Conservation (phyloP, 2,797 vertebrate genomes). For the Sebastes hubbsi region DNA sequence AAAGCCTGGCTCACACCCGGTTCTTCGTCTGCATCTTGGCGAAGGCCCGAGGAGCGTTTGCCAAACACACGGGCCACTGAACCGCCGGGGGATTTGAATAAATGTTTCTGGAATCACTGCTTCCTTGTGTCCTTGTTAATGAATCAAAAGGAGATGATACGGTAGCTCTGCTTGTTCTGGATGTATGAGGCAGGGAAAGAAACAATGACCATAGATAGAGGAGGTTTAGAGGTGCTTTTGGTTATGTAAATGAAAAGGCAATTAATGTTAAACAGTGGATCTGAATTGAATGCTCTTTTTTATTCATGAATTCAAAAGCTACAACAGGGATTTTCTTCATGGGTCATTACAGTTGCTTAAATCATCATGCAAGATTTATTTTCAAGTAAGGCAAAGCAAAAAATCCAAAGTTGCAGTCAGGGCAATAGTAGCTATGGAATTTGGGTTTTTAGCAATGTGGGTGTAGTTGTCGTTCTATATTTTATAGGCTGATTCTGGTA, state of each 20-base stretch:
- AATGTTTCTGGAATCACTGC: constrained; percentile 45
- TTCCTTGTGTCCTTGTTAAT: constrained; percentile 25
- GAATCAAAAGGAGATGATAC: constrained; percentile 27
- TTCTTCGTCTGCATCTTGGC: constrained; percentile 23
- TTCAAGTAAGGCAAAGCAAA: background rate
- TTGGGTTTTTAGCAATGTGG: background rate
- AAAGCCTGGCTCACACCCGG: constrained; percentile 18
- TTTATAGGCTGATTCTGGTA: background rate
- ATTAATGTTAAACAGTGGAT: background rate
- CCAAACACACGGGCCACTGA: constrained; percentile 36
- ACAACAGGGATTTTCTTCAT: background rate
- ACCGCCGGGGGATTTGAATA: constrained; percentile 37
- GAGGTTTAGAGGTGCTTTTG: background rate
- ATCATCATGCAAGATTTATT: background rate
- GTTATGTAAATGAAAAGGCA: constrained; percentile 5
- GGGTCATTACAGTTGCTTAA: background rate
- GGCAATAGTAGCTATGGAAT: no score
- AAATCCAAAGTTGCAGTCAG: background rate
- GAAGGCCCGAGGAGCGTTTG: constrained; percentile 19
- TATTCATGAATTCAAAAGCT: background rate
- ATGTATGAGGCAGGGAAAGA: background rate
- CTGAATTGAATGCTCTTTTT: background rate
- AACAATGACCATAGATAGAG: background rate
- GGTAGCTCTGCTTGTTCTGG: background rate
- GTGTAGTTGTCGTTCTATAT: background rate